Evolutionary conservation across 2,888 invertebrate genomes (phyloP), one percentile per base, ranked within the genome.

Genomic region (Smittia aterrima): DNA sequence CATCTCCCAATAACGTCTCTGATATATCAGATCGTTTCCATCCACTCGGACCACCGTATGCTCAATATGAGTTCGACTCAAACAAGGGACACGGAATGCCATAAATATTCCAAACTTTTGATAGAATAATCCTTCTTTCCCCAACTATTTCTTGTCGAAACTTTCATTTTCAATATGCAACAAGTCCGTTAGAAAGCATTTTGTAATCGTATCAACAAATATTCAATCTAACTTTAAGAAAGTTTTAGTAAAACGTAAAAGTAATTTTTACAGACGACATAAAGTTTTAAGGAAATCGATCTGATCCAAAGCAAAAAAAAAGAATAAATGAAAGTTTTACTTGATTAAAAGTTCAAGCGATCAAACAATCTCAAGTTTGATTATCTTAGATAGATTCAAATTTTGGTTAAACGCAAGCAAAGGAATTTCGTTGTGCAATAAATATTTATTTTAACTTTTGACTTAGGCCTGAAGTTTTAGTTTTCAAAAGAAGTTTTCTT

Each of bases 1-100:
- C 66, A 41, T 74, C 74, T 16, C 66, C 74, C 16, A 74, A 74
- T 27, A 74, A 74, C 25, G 66, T 53, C n/a, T 68, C 70, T 32
- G 74, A 74, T 66, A 72, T 74, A 13, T 71, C 58, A n/a, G 47
- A 71, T 18, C 74, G 75, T 13, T 75, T 75, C 41, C 74, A 75
- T 62, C 70, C 75, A 67, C 66, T 75, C 11, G 75, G 74, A 47
- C 75, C 75, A 66, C 74, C 74, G 24, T 75, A 75, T 40, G 40
- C 74, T 16, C 66, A 75, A 58, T 75, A 75, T 38, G 75, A 75
- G 66, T 75, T 75, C 20, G 72, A 74, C 25, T 64, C 74, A 20
- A 66, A 64, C 18, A 74, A 74, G 24, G 66, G 47, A 3, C 74
- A 74, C 20, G 72, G 72, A 22, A 66, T 74, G 25, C 74, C 74